These are phyloP conservation scores for Semaprochilodus insignis DNA, from an alignment of 2,797 vertebrate genomes.

Conservation along the genomic window DNA sequence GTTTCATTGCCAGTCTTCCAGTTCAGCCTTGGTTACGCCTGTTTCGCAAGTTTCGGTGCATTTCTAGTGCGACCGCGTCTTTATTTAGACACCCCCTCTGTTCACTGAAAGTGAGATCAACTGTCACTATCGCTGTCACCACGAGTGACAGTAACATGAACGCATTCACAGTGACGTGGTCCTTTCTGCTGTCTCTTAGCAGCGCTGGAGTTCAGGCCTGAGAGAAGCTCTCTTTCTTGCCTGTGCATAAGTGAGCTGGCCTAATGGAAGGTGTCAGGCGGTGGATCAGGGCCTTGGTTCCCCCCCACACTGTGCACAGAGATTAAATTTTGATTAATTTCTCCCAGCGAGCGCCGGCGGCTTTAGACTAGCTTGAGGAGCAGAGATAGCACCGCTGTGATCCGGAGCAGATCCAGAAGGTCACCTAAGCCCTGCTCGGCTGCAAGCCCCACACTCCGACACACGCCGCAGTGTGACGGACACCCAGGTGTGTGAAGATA, in stretches of 20 bases:
- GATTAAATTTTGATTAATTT: conserved; percentile 66
- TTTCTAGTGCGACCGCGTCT: no score
- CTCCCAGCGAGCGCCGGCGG: conserved; percentile 36
- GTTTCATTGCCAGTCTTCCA: no score
- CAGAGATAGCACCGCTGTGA: conserved; percentile 45
- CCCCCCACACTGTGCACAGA: conserved; percentile 45
- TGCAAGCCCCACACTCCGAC: neutral
- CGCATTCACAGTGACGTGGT: neutral
- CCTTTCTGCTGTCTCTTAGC: neutral
- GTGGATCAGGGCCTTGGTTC: conserved; percentile 44
- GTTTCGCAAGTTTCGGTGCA: no score
- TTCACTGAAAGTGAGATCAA: neutral
- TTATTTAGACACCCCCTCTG: no score
- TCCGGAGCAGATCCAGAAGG: conserved; percentile 46
- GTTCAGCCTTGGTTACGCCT: no score
- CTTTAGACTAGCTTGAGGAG: conserved; percentile 40
- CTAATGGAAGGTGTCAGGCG: conserved; percentile 59
- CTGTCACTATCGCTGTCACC: neutral
- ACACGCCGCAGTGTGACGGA: neutral
- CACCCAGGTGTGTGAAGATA: neutral
- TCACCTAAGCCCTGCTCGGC: conserved; percentile 25
- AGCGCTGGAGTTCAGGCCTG: neutral
- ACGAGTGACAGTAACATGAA: neutral
- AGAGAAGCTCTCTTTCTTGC: conserved; percentile 3
- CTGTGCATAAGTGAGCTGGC: conserved; percentile 29